A percentile compares a stretch with the other conserved stretches of the same genome.
Evolutionary conservation across 1,140 invertebrate genomes (phyloP).

Genomic region (Akabosia matsudoensis): DNA sequence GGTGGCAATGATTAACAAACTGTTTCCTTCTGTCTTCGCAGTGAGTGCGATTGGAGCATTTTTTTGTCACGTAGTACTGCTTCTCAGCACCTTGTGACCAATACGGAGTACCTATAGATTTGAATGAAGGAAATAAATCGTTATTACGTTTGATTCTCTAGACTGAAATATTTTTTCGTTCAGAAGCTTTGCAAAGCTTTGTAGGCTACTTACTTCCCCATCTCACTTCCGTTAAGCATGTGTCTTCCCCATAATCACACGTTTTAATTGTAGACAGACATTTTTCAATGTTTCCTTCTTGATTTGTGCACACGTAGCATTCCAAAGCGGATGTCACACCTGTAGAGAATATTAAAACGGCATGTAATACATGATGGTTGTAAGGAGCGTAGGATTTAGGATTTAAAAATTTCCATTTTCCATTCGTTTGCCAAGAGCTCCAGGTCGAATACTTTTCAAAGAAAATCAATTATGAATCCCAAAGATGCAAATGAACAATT

Average conservation of each 20-base stretch:
- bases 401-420: too few relatives aligned
- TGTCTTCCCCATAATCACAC: conserved; percentile 80
- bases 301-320: conserved; percentile 90
- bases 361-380: neutral
- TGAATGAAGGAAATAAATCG: too few relatives aligned
- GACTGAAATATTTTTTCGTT: neutral
- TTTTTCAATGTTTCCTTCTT: conserved; percentile 89
- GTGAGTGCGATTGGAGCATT: conserved; percentile 74
- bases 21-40: conserved; percentile 68
- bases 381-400: too few relatives aligned
- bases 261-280: conserved; percentile 87
- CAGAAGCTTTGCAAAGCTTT: conserved; percentile 7
- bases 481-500: too few relatives aligned
- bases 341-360: neutral
- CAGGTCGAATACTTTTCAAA: too few relatives aligned
- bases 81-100: conserved; percentile 90
- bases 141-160: too few relatives aligned
- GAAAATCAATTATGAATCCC: too few relatives aligned
- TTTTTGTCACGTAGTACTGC: conserved; percentile 90
- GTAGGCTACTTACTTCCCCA: conserved; percentile 71
- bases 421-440: too few relatives aligned
- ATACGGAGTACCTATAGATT: conserved; percentile 73
- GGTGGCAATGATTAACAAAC: conserved; percentile 76
- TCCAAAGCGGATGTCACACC: conserved; percentile 51
- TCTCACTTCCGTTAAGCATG: conserved; percentile 80